Conservation (phyloP, 2,888 invertebrate species). For the Pammene fasciana region DNA sequence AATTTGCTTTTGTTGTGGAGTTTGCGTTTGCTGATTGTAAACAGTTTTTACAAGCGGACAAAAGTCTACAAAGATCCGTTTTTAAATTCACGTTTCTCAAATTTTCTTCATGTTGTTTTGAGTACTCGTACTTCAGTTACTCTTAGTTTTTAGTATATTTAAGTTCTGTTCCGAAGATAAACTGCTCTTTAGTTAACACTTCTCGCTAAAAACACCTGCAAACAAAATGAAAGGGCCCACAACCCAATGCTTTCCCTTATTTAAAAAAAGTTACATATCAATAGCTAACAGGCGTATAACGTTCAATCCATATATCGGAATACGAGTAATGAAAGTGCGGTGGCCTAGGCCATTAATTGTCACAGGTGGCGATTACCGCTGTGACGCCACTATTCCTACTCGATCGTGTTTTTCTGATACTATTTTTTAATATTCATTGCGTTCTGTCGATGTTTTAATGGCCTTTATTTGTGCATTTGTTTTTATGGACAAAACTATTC, state of each 20-base stretch:
- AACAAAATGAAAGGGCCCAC: not conserved
- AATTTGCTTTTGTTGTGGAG: too few species aligned
- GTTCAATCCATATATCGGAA: constrained; percentile 42
- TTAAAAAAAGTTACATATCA: constrained; percentile 17
- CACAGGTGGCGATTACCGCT: constrained; percentile 71
- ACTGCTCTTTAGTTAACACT: not conserved
- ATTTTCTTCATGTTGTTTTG: too few species aligned
- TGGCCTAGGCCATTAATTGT: constrained; percentile 65
- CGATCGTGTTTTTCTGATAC: constrained; percentile 45
- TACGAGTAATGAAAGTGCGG: constrained; percentile 62
- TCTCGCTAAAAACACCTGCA: constrained; percentile 8
- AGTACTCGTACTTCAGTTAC: not conserved
- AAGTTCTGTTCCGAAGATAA: not conserved
- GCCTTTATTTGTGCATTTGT: constrained; percentile 25
- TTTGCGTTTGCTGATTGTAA: too few species aligned
- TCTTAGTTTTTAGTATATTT: not conserved
- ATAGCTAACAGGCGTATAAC: constrained; percentile 12
- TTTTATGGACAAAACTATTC: constrained; percentile 16
- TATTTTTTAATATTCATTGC: constrained; percentile 56
- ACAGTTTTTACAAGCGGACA: too few species aligned
- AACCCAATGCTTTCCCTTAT: constrained; percentile 8
- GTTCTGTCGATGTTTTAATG: constrained; percentile 41
- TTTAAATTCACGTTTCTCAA: too few species aligned
- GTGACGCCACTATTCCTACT: constrained; percentile 57
- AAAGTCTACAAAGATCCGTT: too few species aligned